phyloP scores from a whole-genome alignment of 2,888 invertebrate species.

The Dasysyrphus albostriatus region DNA sequence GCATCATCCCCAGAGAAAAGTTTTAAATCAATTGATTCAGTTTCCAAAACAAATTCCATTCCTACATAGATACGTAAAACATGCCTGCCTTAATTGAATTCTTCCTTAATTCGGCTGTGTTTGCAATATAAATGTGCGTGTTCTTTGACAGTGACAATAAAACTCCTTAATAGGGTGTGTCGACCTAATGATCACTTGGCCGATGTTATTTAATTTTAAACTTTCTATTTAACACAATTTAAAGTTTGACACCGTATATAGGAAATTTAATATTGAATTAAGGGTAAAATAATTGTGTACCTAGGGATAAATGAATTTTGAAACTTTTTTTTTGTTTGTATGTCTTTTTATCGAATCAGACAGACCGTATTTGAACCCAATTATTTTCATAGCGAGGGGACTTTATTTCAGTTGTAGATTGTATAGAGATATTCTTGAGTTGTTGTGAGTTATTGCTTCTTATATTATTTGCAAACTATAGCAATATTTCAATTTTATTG shows the following conservation, averaged over 20 bases:
- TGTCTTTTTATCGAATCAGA: conserved; percentile 3
- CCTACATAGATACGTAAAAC: not conserved
- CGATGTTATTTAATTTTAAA: conserved; percentile 31
- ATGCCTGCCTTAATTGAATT: conserved; percentile 4
- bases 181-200: conserved; percentile 4
- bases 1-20: not conserved
- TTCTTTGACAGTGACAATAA: conserved; percentile 7
- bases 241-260: not conserved
- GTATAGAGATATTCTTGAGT: too few species aligned
- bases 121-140: conserved; percentile 22
- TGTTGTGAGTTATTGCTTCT: too few species aligned
- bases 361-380: conserved; percentile 26
- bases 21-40: conserved; percentile 30
- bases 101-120: conserved; percentile 10
- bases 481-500: too few species aligned
- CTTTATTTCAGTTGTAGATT: not conserved
- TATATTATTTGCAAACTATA: too few species aligned
- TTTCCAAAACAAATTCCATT: not conserved
- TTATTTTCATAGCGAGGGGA: not conserved
- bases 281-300: not conserved
- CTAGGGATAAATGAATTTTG: conserved; percentile 1
- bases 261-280: not conserved
- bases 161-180: conserved; percentile 26
- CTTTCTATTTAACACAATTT: conserved; percentile 5
- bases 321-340: not conserved